These are phyloP conservation scores for Bradypodion pumilum DNA, from an alignment of 2,797 vertebrate species.

Conservation along the genomic window DNA sequence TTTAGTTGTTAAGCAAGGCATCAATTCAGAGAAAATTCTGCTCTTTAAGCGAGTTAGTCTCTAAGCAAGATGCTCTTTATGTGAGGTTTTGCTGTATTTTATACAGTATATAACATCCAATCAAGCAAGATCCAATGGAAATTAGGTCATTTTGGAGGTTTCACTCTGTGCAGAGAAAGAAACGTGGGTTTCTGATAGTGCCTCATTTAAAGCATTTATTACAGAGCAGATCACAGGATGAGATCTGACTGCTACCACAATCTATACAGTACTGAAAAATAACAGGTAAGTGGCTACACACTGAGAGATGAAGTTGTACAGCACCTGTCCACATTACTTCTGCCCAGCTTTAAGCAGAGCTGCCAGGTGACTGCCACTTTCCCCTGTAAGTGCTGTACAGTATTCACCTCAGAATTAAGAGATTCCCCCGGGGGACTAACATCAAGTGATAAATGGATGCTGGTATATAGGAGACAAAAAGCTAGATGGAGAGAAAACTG, in stretches of 20 bases:
- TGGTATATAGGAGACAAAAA: neutral
- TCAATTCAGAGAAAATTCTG: no score
- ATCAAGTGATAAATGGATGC: constrained; percentile 7
- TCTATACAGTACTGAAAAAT: neutral
- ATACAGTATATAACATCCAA: neutral
- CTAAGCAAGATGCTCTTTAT: no score
- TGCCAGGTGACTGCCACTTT: neutral
- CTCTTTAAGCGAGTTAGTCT: no score
- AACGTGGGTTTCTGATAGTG: neutral
- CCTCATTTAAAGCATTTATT: neutral
- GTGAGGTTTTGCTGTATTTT: no score
- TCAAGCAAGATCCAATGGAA: neutral
- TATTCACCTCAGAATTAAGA: constrained; percentile 16
- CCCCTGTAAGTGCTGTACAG: constrained; percentile 10
- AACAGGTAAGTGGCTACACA: neutral
- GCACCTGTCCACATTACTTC: neutral
- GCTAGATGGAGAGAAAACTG: neutral
- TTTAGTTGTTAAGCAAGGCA: no score
- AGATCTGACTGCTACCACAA: neutral
- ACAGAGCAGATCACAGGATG: neutral
- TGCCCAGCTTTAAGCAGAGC: neutral
- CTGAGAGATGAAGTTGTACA: neutral
- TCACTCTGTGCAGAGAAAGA: neutral
- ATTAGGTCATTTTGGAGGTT: neutral
- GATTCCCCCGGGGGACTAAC: neutral